Evolutionary conservation across 2,888 invertebrate species (phyloP).

Genomic region (Mystacides longicornis): DNA sequence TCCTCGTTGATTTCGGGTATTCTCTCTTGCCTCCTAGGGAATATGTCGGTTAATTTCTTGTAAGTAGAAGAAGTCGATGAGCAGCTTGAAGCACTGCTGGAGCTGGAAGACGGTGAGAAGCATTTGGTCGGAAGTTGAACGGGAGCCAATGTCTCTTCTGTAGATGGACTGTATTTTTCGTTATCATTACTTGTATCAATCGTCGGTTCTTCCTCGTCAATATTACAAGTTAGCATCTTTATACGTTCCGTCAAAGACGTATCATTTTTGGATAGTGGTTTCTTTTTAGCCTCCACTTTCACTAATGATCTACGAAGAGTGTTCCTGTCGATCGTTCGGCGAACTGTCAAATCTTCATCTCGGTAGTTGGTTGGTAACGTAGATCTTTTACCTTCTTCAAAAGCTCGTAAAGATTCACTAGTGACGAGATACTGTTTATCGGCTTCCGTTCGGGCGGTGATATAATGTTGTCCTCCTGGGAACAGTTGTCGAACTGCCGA

Average conservation of each 20-base stretch:
- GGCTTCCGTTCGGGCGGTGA: constrained; percentile 46
- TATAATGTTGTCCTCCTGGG: constrained; percentile 54
- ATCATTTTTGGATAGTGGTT: constrained; percentile 54
- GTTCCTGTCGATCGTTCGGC: constrained; percentile 75
- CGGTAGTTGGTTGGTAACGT: constrained; percentile 44
- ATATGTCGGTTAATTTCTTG: constrained; percentile 47
- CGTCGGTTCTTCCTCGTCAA: constrained; percentile 58
- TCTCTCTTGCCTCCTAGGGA: constrained; percentile 37
- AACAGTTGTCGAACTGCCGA: constrained; percentile 81
- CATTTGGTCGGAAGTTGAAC: constrained; percentile 49
- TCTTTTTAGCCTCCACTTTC: constrained; percentile 55
- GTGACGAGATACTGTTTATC: constrained; percentile 55
- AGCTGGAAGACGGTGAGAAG: constrained; percentile 51
- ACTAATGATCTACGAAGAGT: constrained; percentile 72
- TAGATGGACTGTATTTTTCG: constrained; percentile 58
- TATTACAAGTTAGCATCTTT: constrained; percentile 76
- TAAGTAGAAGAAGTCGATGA: constrained; percentile 56
- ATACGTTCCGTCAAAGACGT: constrained; percentile 81
- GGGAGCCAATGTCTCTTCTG: constrained; percentile 49
- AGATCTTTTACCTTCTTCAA: constrained; percentile 56
- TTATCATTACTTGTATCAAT: constrained; percentile 32
- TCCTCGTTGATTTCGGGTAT: constrained; percentile 40
- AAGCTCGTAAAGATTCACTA: constrained; percentile 66
- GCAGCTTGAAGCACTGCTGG: constrained; percentile 49
- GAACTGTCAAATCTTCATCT: constrained; percentile 59